Conservation (phyloP, 2,888 invertebrate species). For the Scaptodrosophila latifasciaeformis region DNA sequence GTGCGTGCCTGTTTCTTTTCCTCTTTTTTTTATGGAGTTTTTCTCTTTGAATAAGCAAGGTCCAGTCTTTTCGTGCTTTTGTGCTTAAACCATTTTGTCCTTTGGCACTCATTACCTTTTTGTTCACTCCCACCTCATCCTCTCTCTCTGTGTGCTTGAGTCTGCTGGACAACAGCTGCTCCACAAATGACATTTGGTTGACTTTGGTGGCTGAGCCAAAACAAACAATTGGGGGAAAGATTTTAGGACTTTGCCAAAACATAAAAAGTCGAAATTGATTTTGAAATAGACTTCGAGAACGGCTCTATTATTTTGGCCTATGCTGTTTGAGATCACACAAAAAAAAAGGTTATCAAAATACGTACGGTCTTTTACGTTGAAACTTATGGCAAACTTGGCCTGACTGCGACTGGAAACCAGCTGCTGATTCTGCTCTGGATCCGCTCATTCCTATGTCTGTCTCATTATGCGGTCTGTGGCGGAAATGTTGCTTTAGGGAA, state of each 20-base stretch:
- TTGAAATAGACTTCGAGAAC: no score
- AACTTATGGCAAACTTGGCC: no score
- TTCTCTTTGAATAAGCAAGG: not conserved
- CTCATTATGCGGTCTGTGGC: constrained; percentile 73
- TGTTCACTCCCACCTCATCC: constrained; percentile 10
- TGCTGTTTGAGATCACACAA: no score
- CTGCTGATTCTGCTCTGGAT: not conserved
- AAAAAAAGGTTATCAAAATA: no score
- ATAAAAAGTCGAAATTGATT: no score
- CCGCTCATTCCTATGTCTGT: not conserved
- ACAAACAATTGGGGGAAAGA: no score
- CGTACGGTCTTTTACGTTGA: no score
- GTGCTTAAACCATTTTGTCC: constrained; percentile 48
- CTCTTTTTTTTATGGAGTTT: constrained; percentile 10
- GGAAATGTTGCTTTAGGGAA: constrained; percentile 69
- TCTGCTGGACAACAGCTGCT: constrained; percentile 27
- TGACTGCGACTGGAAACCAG: no score
- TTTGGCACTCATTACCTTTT: constrained; percentile 68
- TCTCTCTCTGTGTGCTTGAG: constrained; percentile 18
- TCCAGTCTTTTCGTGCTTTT: constrained; percentile 24
- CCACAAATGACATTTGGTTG: constrained; percentile 8
- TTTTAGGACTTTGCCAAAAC: no score
- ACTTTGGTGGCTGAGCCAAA: not conserved
- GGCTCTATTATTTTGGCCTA: no score
- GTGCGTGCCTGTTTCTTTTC: not conserved